Conservation (phyloP, 2,888 invertebrate genomes). For the Yponomeuta sedellus region DNA sequence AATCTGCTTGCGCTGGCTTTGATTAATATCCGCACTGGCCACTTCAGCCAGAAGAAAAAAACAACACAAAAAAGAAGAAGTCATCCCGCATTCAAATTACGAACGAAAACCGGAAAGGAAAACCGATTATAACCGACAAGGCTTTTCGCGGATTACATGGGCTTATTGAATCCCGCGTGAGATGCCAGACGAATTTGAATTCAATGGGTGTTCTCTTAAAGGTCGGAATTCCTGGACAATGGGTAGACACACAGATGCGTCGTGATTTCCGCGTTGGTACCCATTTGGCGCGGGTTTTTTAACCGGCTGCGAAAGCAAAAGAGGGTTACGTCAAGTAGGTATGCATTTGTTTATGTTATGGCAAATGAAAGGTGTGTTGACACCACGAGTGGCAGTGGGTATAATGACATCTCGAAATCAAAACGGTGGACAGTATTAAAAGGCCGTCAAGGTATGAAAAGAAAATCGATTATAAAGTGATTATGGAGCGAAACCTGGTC, state of each 20-base stretch:
- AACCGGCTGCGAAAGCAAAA: background rate
- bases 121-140: constrained; percentile 3
- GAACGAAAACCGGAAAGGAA: background rate
- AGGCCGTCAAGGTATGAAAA: too few species aligned
- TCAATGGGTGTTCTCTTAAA: background rate
- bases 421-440: too few species aligned
- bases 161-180: constrained; percentile 2
- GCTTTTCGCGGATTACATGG: background rate
- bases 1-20: background rate
- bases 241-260: background rate
- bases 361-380: too few species aligned
- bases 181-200: constrained; percentile 10
- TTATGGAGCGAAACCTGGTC: too few species aligned
- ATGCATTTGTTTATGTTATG: too few species aligned
- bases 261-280: constrained; percentile 6
- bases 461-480: too few species aligned
- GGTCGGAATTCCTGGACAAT: background rate
- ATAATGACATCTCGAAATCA: too few species aligned
- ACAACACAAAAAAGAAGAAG: background rate
- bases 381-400: too few species aligned
- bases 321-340: too few species aligned
- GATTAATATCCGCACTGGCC: background rate
- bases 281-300: background rate
- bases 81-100: constrained; percentile 1
- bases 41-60: background rate